Evolutionary conservation across 2,888 invertebrate genomes (phyloP).

Genomic region (Anoncus sp.): DNA sequence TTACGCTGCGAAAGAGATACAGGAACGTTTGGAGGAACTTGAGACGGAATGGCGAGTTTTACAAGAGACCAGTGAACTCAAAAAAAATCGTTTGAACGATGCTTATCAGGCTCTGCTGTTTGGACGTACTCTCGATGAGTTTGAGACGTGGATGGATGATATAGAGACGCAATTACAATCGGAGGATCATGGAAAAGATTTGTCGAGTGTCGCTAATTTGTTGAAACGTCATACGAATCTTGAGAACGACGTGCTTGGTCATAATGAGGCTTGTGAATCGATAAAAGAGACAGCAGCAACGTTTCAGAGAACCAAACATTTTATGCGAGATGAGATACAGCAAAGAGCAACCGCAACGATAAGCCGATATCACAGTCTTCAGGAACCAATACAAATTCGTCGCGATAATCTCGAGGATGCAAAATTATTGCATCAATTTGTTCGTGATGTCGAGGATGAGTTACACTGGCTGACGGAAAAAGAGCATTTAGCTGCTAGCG

Average conservation of each 20-base stretch:
- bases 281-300: conserved; percentile 92
- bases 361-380: conserved; percentile 91
- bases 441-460: conserved; percentile 97
- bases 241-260: conserved; percentile 94
- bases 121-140: conserved; percentile 95
- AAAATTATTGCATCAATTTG: conserved; percentile 93
- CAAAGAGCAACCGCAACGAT: conserved; percentile 88
- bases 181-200: conserved; percentile 94
- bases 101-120: conserved; percentile 96
- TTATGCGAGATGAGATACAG: conserved; percentile 94
- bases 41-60: conserved; percentile 95
- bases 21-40: conserved; percentile 91
- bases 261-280: conserved; percentile 92
- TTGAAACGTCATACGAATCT: conserved; percentile 91
- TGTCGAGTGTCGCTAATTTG: conserved; percentile 93
- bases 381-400: conserved; percentile 95
- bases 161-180: conserved; percentile 90
- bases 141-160: conserved; percentile 97
- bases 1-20: conserved; percentile 94
- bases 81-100: conserved; percentile 93
- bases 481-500: conserved; percentile 88
- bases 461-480: conserved; percentile 94
- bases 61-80: conserved; percentile 91
- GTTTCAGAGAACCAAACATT: conserved; percentile 92
- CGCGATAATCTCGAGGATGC: conserved; percentile 97